phyloP scores from a whole-genome alignment of 2,113 vertebrate genomes.

The Muntiacus reevesi region DNA sequence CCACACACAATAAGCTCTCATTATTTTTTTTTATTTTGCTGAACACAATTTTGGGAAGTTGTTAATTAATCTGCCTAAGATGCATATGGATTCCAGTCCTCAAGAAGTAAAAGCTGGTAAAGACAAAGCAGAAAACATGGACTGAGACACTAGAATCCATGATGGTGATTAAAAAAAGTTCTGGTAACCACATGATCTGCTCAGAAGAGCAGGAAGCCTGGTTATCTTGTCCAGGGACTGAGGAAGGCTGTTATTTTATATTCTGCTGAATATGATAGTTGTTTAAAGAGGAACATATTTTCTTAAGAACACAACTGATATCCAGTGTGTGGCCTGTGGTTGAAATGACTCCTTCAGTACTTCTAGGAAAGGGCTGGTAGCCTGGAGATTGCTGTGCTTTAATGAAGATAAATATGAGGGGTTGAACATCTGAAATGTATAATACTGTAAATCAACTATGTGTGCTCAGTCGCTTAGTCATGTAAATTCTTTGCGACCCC shows the following conservation, averaged over 20 bases:
- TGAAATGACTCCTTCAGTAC: not conserved
- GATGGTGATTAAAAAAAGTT: not conserved
- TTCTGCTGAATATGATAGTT: not conserved
- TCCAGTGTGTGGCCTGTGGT: not conserved
- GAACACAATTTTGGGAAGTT: not conserved
- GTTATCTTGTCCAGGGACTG: not conserved
- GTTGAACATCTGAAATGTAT: not conserved
- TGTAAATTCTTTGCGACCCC: not conserved
- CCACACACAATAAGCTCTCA: not conserved
- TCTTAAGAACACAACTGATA: not conserved
- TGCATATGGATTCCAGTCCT: not conserved
- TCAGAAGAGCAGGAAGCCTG: not conserved
- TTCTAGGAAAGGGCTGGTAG: not conserved
- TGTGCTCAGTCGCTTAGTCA: not conserved
- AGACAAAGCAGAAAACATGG: not conserved
- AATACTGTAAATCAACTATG: not conserved
- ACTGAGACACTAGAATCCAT: not conserved
- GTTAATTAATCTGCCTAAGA: not conserved
- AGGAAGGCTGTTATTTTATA: not conserved
- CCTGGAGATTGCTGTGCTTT: not conserved
- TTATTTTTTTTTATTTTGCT: not conserved
- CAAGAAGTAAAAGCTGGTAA: not conserved
- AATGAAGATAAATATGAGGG: not conserved
- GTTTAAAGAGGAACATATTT: not conserved
- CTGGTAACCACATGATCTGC: not conserved